Base-by-base conservation (phyloP, 2,888 invertebrate species). In the Ophion ventricosus region DNA sequence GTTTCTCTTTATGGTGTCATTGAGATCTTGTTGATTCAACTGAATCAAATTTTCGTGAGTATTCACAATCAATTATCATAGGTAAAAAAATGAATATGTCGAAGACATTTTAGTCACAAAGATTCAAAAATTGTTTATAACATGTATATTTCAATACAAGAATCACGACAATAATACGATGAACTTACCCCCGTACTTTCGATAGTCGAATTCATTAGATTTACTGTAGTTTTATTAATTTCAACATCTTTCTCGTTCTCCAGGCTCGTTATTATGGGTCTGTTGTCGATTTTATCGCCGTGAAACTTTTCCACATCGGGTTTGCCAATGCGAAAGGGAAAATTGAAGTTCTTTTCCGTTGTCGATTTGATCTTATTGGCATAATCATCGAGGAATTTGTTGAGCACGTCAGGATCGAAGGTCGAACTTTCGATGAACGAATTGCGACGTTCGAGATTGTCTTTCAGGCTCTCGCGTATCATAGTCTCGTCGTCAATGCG, bases 361-460 rank as follows among this genome's bases (percentile, higher is more conserved):
- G 90, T 91, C 8, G 89, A 87, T 83, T 93, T 95, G 0, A 95
- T 92, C 90, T 95, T 95, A 20, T 94, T 95, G 0, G 95, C 94
- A 89, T 96, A 96, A 49, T 95, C 94, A 84, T 95, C 93, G 77
- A 96, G 94, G 88, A 95, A 95, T 87, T 96, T 95, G 85, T 96
- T 95, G 23, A 96, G 91, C 63, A 95, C 94, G 83, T 95, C 95
- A 2, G 96, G 95, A 87, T 94, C 93, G 86, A 94, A 94, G 5
- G 94, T 94, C 5, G 94, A 93, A 17, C 92, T 88, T 74, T 92
- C 89, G 80, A 88, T n/a, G 84, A 91, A 89, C 26, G 87, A 87
- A 86, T 90, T 89, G 59, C 89, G 89, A 56, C 89, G 85, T 26
- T 90, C 89, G 49, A 87, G 86, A 85, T 89, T 89, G 29, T 78